These are phyloP conservation scores for Isichthys henryi DNA, from an alignment of 2,113 vertebrate genomes.

Conservation along the genomic window DNA sequence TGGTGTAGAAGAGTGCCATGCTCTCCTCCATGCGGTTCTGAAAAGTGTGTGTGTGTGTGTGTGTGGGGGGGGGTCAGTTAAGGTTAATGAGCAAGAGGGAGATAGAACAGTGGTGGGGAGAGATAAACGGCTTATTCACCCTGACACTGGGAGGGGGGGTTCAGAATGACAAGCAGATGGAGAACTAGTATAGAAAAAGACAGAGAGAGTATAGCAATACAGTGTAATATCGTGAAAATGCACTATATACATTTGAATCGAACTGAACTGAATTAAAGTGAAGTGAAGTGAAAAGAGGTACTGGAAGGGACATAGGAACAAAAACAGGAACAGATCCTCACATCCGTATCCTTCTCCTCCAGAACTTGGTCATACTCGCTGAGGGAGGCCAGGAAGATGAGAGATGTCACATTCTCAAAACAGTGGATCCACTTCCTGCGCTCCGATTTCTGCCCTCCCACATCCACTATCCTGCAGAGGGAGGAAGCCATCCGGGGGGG, in stretches of 20 bases:
- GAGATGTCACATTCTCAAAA: slow-evolving; percentile 79
- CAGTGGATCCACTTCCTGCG: slow-evolving; percentile 87
- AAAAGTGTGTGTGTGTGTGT: no score
- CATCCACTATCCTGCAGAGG: slow-evolving; percentile 75
- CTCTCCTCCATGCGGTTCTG: slow-evolving; percentile 88
- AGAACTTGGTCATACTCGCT: slow-evolving; percentile 84
- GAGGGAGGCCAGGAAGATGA: slow-evolving; percentile 83
- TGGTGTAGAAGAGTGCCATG: slow-evolving; percentile 76
- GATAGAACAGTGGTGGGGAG: slow-evolving; percentile 33
- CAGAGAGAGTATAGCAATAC: background rate
- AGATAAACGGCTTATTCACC: slow-evolving; percentile 29
- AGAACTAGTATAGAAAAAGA: background rate
- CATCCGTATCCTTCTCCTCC: slow-evolving; percentile 72
- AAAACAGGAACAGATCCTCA: slow-evolving; percentile 38
- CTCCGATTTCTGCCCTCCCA: slow-evolving; percentile 82
- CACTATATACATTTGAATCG: background rate
- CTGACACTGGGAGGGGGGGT: background rate
- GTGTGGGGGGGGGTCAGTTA: slow-evolving; percentile 13
- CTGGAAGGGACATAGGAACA: background rate
- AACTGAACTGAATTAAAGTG: background rate
- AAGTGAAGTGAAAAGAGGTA: background rate
- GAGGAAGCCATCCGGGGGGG: no score
- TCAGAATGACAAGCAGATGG: background rate
- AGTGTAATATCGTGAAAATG: background rate
- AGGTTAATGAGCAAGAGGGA: slow-evolving; percentile 43